Base-by-base conservation (phyloP, 1,140 invertebrate genomes). In the Papilio polyxenes region DNA sequence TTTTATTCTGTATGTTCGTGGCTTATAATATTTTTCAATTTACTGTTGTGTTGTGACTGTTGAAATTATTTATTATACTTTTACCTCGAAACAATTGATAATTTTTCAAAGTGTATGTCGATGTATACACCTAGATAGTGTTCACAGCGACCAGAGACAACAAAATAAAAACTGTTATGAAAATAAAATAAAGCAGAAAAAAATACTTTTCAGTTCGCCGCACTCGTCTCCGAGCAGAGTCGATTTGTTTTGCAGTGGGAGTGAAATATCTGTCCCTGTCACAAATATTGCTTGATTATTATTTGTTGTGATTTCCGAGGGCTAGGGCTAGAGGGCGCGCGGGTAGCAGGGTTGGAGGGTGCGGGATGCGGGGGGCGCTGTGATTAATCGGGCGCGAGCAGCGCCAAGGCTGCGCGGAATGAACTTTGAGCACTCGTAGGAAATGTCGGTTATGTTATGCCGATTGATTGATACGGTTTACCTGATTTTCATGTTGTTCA, bases 361-460 rank as follows among this genome's bases (percentile, higher is more conserved):
- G 65, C 65, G 65, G 65, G 31, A 3, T 11, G 10, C 53, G 65
- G 65, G 31, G 62, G 31, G 65, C 13, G 65, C 31, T 6, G 65
- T 72, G 65, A 72, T 72, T 72, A 72, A 72, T 72, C 11, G 65
- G 13, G 31, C 65, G 65, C 23, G 11, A 72, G 65, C 65, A 72
- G 23, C 31, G 31, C 65, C 65, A 72, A 72, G 65, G 65, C 31
- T 37, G 65, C 15, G 31, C 65, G 65, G 65, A 72, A 72, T 72
- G 65, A 72, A 72, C 65, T 72, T 72, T 37, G 31, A 72, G 65
- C 65, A 37, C 65, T 72, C 65, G 65, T 11, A 72, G 65, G 65
- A 72, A 72, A 72, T 72, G 65, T 72, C 65, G 65, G 65, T 72
- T 72, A 72, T 72, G 65, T 72, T 72, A 72, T 72, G 65, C 31